Percentiles rank a stretch among this genome's conserved stretches.
These are phyloP conservation scores for Anastrepha ludens DNA, from an alignment of 1,140 invertebrate genomes.

Conservation along the genomic window DNA sequence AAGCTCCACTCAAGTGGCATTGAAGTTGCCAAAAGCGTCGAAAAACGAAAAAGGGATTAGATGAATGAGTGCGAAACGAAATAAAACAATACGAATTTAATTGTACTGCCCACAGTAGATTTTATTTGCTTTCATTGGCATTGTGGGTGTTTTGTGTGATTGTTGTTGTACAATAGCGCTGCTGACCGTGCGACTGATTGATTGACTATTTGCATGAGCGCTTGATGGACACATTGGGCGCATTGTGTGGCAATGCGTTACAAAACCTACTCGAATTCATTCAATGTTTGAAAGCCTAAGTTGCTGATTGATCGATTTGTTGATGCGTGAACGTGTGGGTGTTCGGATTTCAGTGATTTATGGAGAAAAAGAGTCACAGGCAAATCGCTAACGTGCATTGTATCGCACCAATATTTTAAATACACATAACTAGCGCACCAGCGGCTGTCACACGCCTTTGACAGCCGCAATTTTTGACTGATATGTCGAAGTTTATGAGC, in stretches of 20 bases:
- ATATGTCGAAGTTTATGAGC: no score
- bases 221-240: background rate
- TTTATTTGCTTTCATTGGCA: background rate
- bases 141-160: background rate
- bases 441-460: no score
- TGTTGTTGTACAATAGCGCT: background rate
- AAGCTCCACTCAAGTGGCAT: conserved; percentile 38
- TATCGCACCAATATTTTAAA: no score
- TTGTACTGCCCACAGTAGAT: background rate
- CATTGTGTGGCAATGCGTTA: background rate
- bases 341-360: no score
- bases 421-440: no score
- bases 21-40: background rate
- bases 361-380: no score
- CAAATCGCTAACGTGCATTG: no score
- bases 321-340: background rate
- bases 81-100: background rate
- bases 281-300: background rate
- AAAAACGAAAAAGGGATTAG: conserved; percentile 18
- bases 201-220: background rate
- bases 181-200: conserved; percentile 9
- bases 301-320: background rate
- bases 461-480: no score
- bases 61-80: background rate
- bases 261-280: background rate